phyloP scores from a whole-genome alignment of 1,140 invertebrate genomes.

The Himalopsyche phryganea region DNA sequence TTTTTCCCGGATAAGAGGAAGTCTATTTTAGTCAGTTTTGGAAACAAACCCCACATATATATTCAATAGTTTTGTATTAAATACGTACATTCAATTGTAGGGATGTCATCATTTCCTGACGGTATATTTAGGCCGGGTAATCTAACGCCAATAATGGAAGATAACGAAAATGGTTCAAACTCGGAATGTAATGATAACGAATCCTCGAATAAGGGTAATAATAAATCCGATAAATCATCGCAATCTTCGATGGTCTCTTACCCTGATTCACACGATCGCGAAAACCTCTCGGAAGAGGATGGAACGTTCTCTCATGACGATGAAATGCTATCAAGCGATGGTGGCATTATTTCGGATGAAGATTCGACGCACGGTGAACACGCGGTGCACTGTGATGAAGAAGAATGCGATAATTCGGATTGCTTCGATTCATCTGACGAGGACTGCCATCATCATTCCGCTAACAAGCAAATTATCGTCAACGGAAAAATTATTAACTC shows the following conservation, averaged over 20 bases:
- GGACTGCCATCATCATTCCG: neutral
- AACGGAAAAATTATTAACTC: conserved; percentile 32
- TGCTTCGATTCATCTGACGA: neutral
- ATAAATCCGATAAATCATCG: neutral
- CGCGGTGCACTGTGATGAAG: conserved; percentile 1
- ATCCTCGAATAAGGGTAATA: neutral
- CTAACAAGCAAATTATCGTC: conserved; percentile 26
- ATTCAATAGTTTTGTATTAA: no score
- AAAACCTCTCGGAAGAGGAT: no score
- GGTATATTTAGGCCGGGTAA: conserved; percentile 25
- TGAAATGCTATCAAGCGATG: neutral
- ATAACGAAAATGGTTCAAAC: conserved; percentile 27
- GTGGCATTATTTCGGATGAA: neutral
- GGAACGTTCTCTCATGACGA: neutral
- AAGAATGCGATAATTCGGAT: conserved; percentile 11
- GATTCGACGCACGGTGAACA: neutral
- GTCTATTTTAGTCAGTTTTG: no score
- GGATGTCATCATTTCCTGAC: conserved; percentile 24
- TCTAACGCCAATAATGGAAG: conserved; percentile 26
- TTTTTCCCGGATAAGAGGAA: no score
- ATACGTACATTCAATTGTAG: conserved; percentile 15
- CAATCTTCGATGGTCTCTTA: no score
- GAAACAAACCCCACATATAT: no score
- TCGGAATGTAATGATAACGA: conserved; percentile 12
- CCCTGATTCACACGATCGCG: no score